Percentiles rank a stretch among this genome's conserved stretches.
phyloP scores from a whole-genome alignment of 2,113 vertebrate species.

The Syngnathus scovelli region DNA sequence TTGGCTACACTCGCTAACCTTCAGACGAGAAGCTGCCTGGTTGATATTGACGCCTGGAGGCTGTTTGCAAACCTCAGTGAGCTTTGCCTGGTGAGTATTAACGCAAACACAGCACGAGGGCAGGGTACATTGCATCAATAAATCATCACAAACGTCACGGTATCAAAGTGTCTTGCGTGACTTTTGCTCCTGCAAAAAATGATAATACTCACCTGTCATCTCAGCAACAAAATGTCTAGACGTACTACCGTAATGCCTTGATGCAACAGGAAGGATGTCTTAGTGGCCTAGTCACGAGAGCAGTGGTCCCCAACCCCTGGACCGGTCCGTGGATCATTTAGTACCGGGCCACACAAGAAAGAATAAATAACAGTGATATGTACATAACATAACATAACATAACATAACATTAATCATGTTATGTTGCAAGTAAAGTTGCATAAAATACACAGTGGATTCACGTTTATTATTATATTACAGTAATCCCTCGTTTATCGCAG shows the following conservation, averaged over 20 bases:
- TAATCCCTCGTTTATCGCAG: no score
- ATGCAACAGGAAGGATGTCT: neutral
- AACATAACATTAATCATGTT: no score
- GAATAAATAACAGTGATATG: no score
- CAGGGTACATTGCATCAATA: conserved; percentile 6
- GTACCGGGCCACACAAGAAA: no score
- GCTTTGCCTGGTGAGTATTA: conserved; percentile 79
- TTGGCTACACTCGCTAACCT: conserved; percentile 76
- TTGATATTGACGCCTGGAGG: conserved; percentile 78
- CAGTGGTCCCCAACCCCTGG: no score
- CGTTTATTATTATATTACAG: no score
- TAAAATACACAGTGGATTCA: no score
- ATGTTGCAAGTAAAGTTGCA: no score
- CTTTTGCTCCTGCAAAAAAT: neutral
- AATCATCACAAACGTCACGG: neutral
- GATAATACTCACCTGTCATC: neutral
- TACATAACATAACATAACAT: no score
- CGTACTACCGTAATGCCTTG: neutral
- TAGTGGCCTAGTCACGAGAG: neutral
- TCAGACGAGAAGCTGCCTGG: conserved; percentile 74
- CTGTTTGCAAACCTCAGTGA: conserved; percentile 87
- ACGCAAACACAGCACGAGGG: conserved; percentile 14
- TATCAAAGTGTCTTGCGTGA: neutral
- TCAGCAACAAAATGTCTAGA: neutral
- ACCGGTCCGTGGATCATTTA: no score